phyloP scores from a whole-genome alignment of 2,113 vertebrate species.

The Ptilonorhynchus violaceus region DNA sequence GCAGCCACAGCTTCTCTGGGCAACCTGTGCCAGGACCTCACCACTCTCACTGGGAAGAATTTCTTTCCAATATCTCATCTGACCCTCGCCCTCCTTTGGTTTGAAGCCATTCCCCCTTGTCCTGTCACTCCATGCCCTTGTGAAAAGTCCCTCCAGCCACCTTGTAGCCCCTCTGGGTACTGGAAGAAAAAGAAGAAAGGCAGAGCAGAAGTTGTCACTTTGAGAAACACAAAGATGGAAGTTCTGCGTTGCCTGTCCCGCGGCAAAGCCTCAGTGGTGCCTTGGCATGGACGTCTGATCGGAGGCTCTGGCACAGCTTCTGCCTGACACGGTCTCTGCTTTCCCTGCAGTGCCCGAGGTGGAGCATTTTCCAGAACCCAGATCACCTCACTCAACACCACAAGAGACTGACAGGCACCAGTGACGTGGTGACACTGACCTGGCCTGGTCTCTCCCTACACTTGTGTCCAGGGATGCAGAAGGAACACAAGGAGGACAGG shows the following conservation, averaged over 20 bases:
- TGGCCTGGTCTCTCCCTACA: neutral
- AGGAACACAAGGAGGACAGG: neutral
- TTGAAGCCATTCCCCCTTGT: neutral
- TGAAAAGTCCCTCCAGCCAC: neutral
- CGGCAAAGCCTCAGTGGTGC: accelerated
- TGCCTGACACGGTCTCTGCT: neutral
- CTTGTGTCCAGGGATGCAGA: neutral
- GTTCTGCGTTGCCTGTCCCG: neutral
- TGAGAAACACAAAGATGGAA: neutral
- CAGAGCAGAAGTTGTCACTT: neutral
- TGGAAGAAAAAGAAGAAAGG: neutral
- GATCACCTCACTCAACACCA: neutral
- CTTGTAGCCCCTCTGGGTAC: neutral
- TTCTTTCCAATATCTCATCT: neutral
- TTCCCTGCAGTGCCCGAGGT: neutral
- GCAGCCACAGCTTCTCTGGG: neutral
- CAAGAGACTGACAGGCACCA: neutral
- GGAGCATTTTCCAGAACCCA: neutral
- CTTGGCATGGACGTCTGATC: neutral
- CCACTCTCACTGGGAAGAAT: neutral
- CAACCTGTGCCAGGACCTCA: neutral
- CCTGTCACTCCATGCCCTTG: neutral
- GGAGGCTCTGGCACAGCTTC: neutral
- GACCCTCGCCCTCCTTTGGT: neutral
- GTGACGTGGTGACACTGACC: neutral